Conservation (phyloP, 2,797 vertebrate species). For the Mus spretus region DNA sequence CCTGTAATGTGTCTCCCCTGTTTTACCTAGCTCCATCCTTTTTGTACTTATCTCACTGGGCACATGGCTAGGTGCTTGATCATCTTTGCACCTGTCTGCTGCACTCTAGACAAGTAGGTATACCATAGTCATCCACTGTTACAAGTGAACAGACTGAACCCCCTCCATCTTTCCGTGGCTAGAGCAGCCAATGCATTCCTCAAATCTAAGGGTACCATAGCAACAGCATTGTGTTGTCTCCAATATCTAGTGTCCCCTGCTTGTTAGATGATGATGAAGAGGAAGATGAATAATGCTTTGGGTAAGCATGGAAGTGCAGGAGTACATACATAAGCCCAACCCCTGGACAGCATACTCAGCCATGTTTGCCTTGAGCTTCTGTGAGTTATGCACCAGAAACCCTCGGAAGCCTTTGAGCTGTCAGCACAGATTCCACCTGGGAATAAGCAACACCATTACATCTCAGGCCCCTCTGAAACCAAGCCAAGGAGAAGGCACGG, state of each 20-base stretch:
- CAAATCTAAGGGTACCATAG: background rate
- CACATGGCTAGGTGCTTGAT: accelerated
- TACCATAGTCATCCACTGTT: background rate
- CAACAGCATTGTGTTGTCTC: background rate
- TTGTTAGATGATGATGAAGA: too few species aligned
- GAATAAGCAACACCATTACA: slow-evolving; percentile 5
- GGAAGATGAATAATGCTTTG: background rate
- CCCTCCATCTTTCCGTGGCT: background rate
- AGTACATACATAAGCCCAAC: background rate
- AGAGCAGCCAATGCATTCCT: background rate
- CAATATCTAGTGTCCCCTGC: background rate
- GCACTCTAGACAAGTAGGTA: background rate
- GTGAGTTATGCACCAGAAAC: background rate
- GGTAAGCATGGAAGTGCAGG: background rate
- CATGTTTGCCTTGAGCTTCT: background rate
- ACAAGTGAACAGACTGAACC: background rate
- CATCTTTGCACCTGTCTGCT: background rate
- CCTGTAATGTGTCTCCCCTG: accelerated
- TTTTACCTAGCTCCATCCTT: too few species aligned
- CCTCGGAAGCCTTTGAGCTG: background rate
- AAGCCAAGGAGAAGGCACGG: background rate
- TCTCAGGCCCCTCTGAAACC: background rate
- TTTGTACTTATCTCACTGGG: too few species aligned
- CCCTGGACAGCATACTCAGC: accelerated
- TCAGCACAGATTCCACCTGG: slow-evolving; percentile 48